Conservation (phyloP, 2,888 invertebrate genomes). For the Nipponacmea schrenckii region DNA sequence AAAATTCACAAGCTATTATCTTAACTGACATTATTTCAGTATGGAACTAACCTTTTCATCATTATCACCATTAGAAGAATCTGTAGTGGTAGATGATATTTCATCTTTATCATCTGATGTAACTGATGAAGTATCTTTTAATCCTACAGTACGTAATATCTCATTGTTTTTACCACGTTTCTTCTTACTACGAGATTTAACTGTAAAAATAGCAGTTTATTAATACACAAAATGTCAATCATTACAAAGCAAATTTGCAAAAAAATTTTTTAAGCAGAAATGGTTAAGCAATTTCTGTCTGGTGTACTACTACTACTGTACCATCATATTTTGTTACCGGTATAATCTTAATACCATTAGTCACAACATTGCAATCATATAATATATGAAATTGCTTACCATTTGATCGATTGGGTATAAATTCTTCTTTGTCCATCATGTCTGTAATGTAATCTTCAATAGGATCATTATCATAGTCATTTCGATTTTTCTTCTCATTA, state of each 20-base stretch:
- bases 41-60: conserved; percentile 61
- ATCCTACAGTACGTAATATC: not conserved
- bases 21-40: no score
- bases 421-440: not conserved
- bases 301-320: no score
- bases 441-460: not conserved
- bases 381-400: not conserved
- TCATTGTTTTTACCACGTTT: conserved; percentile 9
- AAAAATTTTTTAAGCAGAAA: no score
- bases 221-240: no score
- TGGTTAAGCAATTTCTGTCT: not conserved
- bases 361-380: no score
- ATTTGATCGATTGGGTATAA: not conserved
- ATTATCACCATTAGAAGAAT: conserved; percentile 76
- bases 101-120: conserved; percentile 71
- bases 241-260: no score
- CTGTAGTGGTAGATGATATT: conserved; percentile 78
- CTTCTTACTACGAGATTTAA: not conserved
- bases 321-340: no score
- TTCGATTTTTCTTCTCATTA: not conserved
- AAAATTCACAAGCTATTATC: no score
- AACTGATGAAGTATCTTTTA: not conserved
- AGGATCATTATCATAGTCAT: not conserved
- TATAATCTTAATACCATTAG: no score
- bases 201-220: not conserved